Evolutionary conservation across 2,113 vertebrate genomes (phyloP), one percentile per base, ranked within the genome.

Genomic region (Atrichornis clamosus): DNA sequence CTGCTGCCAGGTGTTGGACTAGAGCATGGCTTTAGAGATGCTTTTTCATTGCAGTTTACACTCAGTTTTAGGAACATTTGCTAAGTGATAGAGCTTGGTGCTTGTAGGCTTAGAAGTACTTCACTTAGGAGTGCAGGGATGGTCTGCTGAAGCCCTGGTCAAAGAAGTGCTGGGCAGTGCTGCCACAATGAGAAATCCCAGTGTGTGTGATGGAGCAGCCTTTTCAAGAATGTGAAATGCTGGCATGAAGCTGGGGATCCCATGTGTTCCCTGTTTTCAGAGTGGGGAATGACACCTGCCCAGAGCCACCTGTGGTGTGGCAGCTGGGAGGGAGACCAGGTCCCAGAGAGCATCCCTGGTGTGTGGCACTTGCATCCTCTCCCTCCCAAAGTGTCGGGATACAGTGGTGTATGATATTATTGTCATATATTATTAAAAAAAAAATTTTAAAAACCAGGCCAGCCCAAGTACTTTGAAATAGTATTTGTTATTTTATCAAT

Each of bases 331-430:
- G 75, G 81, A 93, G 32, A 20, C 4, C 20, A 6, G 62, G 37
- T 73, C 58, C 62, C 44, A 22, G 35, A 0, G 10, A 60, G 56
- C 75, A 60, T 33, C 42, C 42, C 68, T 56, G 37, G 7, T 13
- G 30, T 7, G 50, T n/a, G 47, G 47, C 76, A 28, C 26, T 39
- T 0, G 0, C 41, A 5, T 76, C 41, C 35, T 55, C 10, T 80
- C 49, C 62, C n/a, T 81, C 47, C 55, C n/a, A 53, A 50, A 55
- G 27, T 55, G 59, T 96, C 64, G 44, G 68, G 35, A 24, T 44
- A 15, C 0, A 0, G 50, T 64, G 59, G 21, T 0, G 0, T 63
- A 8, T 56, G 56, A 35, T 63, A 24, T 32, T 47, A 55, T 44
- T 47, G 22, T 46, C 27, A 35, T 55, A 22, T 33, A 26, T 58